phyloP scores from a whole-genome alignment of 2,797 vertebrate genomes.

The Triplophysa yarkandensis region DNA sequence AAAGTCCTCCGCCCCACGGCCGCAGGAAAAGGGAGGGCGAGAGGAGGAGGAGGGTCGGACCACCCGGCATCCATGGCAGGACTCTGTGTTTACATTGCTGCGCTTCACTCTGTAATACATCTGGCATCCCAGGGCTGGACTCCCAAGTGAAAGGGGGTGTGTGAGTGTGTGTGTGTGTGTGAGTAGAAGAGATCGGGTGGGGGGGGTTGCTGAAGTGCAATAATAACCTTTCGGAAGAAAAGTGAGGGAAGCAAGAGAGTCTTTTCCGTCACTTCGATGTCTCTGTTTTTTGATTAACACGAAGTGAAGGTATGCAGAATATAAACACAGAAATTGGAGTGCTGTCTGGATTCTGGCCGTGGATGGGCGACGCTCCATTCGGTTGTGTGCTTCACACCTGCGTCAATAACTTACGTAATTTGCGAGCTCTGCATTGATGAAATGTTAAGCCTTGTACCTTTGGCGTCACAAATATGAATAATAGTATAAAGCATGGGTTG shows the following conservation, averaged over 20 bases:
- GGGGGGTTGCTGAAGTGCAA: constrained; percentile 37
- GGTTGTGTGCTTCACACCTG: constrained; percentile 46
- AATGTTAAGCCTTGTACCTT: background rate
- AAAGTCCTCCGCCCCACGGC: constrained; percentile 76
- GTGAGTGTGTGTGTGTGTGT: constrained; percentile 50
- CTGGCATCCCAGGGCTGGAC: constrained; percentile 97
- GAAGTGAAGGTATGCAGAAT: constrained; percentile 77
- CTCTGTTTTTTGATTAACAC: constrained; percentile 83
- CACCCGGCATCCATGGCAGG: constrained; percentile 97
- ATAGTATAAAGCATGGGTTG: background rate
- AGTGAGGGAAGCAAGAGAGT: constrained; percentile 52
- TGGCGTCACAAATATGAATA: background rate
- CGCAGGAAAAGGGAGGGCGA: constrained; percentile 61
- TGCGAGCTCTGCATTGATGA: too few species aligned
- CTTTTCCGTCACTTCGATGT: constrained; percentile 74
- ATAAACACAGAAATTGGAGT: constrained; percentile 78
- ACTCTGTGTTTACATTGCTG: constrained; percentile 97
- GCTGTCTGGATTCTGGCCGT: constrained; percentile 75
- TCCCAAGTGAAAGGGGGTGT: constrained; percentile 79
- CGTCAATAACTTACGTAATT: too few species aligned
- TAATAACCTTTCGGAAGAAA: constrained; percentile 57
- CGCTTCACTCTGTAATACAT: constrained; percentile 99
- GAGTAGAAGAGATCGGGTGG: constrained; percentile 60
- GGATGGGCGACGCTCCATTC: constrained; percentile 68
- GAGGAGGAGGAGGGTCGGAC: constrained; percentile 80